Evolutionary conservation across 2,797 vertebrate species (phyloP).

Genomic region (Heteromormyrus szaboi): DNA sequence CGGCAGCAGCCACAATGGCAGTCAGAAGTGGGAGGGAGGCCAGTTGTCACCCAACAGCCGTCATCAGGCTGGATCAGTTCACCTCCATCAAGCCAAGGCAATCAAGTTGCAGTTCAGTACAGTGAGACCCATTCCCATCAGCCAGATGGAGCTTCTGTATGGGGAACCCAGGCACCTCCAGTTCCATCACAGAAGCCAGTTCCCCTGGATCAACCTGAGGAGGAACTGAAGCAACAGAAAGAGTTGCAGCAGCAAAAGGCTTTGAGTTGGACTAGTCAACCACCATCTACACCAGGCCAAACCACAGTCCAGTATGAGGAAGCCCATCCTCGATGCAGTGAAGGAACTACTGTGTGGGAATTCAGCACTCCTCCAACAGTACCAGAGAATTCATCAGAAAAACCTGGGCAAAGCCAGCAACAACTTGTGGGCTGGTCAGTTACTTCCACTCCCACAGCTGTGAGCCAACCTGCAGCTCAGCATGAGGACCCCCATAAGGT

Average conservation of each 20-base stretch:
- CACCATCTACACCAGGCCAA: slow-evolving; percentile 50
- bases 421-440: slow-evolving; percentile 17
- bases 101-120: slow-evolving; percentile 33
- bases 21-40: slow-evolving; percentile 21
- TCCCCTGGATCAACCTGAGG: slow-evolving; percentile 25
- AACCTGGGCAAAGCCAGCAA: slow-evolving; percentile 38
- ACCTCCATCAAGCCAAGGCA: slow-evolving; percentile 38
- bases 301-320: slow-evolving; percentile 40
- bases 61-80: slow-evolving; percentile 38
- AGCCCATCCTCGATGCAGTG: slow-evolving; percentile 41
- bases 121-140: slow-evolving; percentile 38
- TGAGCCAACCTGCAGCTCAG: slow-evolving; percentile 47
- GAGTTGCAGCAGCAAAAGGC: slow-evolving; percentile 30
- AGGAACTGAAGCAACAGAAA: slow-evolving; percentile 44
- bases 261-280: slow-evolving; percentile 39
- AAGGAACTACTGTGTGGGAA: slow-evolving; percentile 49
- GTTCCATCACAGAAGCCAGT: slow-evolving; percentile 40
- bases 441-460: slow-evolving; percentile 20
- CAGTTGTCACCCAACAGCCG: slow-evolving; percentile 28
- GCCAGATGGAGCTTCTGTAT: slow-evolving; percentile 29
- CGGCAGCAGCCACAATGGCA: slow-evolving; percentile 43
- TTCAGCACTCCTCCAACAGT: slow-evolving; percentile 48
- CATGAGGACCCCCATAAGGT: not conserved
- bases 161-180: slow-evolving; percentile 29
- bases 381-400: slow-evolving; percentile 52